phyloP scores from a whole-genome alignment of 2,888 invertebrate genomes.

The Lathronympha strigana region DNA sequence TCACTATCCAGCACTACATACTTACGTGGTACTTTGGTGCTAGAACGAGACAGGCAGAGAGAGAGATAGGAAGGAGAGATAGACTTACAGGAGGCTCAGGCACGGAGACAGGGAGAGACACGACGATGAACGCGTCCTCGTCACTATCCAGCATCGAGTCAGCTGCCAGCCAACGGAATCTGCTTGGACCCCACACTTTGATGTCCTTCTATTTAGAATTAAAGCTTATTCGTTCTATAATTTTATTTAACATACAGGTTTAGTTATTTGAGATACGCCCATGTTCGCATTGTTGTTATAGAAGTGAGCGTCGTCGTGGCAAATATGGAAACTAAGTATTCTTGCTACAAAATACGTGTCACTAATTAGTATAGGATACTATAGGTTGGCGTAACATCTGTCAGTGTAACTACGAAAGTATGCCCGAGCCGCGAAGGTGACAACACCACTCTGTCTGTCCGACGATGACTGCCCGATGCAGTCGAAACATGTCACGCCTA shows the following conservation, averaged over 20 bases:
- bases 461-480: too few species aligned
- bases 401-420: too few species aligned
- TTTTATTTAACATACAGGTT: neutral
- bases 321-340: too few species aligned
- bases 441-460: too few species aligned
- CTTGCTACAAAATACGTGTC: too few species aligned
- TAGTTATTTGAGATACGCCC: neutral
- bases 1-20: constrained; percentile 85
- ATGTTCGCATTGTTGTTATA: too few species aligned
- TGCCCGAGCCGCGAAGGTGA: too few species aligned
- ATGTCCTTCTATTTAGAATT: constrained; percentile 47
- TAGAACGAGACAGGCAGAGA: neutral
- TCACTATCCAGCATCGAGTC: constrained; percentile 86
- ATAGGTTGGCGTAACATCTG: too few species aligned
- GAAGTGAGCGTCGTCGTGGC: too few species aligned
- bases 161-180: constrained; percentile 76
- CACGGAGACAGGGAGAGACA: constrained; percentile 86
- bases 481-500: too few species aligned
- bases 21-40: constrained; percentile 79
- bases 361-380: too few species aligned
- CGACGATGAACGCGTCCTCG: constrained; percentile 87
- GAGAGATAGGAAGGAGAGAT: neutral
- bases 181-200: constrained; percentile 78
- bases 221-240: neutral
- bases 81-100: constrained; percentile 67